These are phyloP conservation scores for Phenganax marumi DNA, from an alignment of 92 coral and sea anemone genomes.

Conservation along the genomic window DNA sequence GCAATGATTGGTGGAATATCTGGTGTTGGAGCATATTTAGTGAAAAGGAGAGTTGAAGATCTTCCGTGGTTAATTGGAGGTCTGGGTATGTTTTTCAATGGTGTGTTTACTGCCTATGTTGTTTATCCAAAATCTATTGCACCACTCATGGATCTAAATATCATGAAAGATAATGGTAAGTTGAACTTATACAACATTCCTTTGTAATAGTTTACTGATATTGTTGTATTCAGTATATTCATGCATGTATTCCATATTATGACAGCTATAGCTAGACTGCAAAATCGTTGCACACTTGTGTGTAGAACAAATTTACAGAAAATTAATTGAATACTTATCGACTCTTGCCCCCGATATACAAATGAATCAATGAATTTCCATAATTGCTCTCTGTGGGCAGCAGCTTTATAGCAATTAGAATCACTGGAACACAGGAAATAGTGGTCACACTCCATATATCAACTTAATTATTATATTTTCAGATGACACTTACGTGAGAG, in stretches of 20 bases:
- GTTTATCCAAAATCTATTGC: slow-evolving; percentile 34
- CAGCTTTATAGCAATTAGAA: too few species aligned
- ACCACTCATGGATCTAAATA: slow-evolving; percentile 26
- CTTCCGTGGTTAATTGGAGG: slow-evolving; percentile 45
- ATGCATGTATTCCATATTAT: too few species aligned
- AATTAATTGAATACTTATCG: too few species aligned
- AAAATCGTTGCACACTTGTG: too few species aligned
- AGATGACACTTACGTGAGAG: slow-evolving; percentile 27
- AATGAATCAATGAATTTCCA: too few species aligned
- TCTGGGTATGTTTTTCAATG: slow-evolving; percentile 42
- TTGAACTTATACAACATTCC: background rate
- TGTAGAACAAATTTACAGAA: too few species aligned
- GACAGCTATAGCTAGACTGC: too few species aligned
- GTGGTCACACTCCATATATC: background rate
- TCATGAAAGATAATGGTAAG: slow-evolving; percentile 35
- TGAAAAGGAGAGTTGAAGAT: slow-evolving; percentile 26
- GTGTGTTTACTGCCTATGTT: slow-evolving; percentile 20
- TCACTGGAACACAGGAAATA: background rate
- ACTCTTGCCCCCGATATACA: too few species aligned
- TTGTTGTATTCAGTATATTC: too few species aligned
- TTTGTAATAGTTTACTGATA: too few species aligned
- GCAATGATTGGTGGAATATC: background rate
- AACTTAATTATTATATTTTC: background rate
- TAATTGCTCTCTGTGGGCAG: too few species aligned
- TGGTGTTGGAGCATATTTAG: slow-evolving; percentile 35